phyloP scores from a whole-genome alignment of 2,888 invertebrate species.

The Cephus sareptanus region DNA sequence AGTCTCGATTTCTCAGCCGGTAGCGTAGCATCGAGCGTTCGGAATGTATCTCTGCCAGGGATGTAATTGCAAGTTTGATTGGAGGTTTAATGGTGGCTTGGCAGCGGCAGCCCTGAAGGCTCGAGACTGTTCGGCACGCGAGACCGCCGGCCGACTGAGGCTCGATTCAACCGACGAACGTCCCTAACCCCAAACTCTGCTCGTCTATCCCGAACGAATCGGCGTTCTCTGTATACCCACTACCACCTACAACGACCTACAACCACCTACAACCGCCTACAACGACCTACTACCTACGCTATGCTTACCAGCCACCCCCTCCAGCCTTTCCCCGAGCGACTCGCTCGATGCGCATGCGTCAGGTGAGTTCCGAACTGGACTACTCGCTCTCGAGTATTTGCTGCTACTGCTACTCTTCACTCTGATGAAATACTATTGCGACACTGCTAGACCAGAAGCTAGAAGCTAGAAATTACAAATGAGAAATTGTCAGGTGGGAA shows the following conservation, averaged over 20 bases:
- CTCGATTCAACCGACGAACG: constrained; percentile 52
- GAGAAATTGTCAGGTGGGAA: too few relatives aligned
- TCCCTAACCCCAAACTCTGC: constrained; percentile 21
- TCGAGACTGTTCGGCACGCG: constrained; percentile 55
- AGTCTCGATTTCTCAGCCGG: too few relatives aligned
- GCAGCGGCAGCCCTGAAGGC: constrained; percentile 30
- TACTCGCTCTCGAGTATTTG: background rate
- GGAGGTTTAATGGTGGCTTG: too few relatives aligned
- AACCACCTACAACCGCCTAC: too few relatives aligned
- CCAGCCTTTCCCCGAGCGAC: constrained; percentile 5
- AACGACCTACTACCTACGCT: constrained; percentile 11
- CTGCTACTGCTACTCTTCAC: too few relatives aligned
- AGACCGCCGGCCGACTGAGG: constrained; percentile 66
- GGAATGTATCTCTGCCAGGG: too few relatives aligned
- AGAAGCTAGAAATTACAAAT: too few relatives aligned
- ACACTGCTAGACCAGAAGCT: too few relatives aligned
- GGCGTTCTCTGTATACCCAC: constrained; percentile 26
- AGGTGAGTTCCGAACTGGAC: constrained; percentile 30
- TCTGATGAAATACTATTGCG: too few relatives aligned
- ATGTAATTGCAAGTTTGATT: too few relatives aligned
- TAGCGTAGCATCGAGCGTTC: too few relatives aligned
- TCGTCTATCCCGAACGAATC: constrained; percentile 51
- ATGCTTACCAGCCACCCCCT: constrained; percentile 22
- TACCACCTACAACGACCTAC: constrained; percentile 11
- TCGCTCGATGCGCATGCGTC: constrained; percentile 37